Evolutionary conservation across 2,797 vertebrate genomes (phyloP).

Genomic region (Macrochelys suwanniensis): DNA sequence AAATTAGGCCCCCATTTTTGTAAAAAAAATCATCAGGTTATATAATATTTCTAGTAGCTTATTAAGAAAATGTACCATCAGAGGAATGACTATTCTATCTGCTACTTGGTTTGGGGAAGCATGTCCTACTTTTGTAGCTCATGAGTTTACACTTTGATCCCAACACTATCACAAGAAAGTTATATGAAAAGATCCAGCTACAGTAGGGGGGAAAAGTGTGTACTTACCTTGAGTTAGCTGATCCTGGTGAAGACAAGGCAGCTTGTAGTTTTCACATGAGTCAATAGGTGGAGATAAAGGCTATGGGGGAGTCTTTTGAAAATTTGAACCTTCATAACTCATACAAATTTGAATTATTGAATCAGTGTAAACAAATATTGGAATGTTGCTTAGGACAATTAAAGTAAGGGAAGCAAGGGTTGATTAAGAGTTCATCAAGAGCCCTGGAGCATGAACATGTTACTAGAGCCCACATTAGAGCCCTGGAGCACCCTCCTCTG

Average conservation of each 20-base stretch:
- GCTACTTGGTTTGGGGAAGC: slow-evolving; percentile 55
- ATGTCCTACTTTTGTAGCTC: slow-evolving; percentile 9
- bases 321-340: slow-evolving; percentile 6
- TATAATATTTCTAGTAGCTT: slow-evolving; percentile 55
- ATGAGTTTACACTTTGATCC: not conserved
- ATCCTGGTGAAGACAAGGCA: slow-evolving; percentile 63
- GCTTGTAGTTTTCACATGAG: slow-evolving; percentile 47
- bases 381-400: not conserved
- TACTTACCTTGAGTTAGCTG: slow-evolving; percentile 26
- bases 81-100: slow-evolving; percentile 61
- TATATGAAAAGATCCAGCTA: slow-evolving; percentile 66
- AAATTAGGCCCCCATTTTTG: slow-evolving; percentile 52
- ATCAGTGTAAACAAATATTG: not conserved
- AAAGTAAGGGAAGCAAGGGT: slow-evolving; percentile 33
- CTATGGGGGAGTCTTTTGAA: not conserved
- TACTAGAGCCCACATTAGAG: slow-evolving; percentile 31
- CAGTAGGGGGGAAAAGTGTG: slow-evolving; percentile 47
- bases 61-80: slow-evolving; percentile 64
- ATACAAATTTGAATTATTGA: slow-evolving; percentile 23
- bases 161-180: slow-evolving; percentile 20
- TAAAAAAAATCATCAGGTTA: slow-evolving; percentile 1
- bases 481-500: slow-evolving; percentile 35
- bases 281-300: slow-evolving; percentile 9
- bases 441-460: not conserved
- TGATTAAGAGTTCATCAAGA: not conserved